Conservation (phyloP, 2,113 vertebrate species). For the Pundamilia nyererei region DNA sequence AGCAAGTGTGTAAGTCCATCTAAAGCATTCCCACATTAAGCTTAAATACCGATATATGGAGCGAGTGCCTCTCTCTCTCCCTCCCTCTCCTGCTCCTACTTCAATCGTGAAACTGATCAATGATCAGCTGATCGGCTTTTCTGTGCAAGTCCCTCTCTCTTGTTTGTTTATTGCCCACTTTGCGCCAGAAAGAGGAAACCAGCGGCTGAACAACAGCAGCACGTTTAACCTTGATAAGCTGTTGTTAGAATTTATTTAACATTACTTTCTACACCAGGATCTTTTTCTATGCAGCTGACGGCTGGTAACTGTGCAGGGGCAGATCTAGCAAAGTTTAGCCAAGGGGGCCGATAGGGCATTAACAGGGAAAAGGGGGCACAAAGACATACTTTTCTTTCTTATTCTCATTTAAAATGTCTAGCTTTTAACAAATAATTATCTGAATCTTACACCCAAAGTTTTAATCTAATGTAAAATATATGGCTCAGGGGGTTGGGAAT, state of each 20-base stretch:
- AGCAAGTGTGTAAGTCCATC: neutral
- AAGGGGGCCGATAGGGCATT: no score
- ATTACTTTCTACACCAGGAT: neutral
- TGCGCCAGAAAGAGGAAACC: rapidly evolving
- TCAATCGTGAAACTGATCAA: rapidly evolving
- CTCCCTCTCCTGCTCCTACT: neutral
- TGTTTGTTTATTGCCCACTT: rapidly evolving
- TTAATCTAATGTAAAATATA: no score
- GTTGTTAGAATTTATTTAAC: neutral
- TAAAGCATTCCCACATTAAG: rapidly evolving
- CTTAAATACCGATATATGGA: neutral
- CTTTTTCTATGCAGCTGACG: rapidly evolving
- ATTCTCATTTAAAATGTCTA: no score
- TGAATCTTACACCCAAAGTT: no score
- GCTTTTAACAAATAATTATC: no score
- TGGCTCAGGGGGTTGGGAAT: no score
- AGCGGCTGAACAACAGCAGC: neutral
- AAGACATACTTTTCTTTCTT: neutral
- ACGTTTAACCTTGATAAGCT: rapidly evolving
- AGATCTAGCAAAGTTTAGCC: rapidly evolving
- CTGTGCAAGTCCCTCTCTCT: rapidly evolving
- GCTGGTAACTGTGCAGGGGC: neutral
- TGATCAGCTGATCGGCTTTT: neutral
- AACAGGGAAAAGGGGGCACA: neutral
- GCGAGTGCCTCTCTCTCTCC: rapidly evolving